These are phyloP conservation scores for Fragariocoptes setiger DNA, from an alignment of 1,140 invertebrate species.

Conservation along the genomic window DNA sequence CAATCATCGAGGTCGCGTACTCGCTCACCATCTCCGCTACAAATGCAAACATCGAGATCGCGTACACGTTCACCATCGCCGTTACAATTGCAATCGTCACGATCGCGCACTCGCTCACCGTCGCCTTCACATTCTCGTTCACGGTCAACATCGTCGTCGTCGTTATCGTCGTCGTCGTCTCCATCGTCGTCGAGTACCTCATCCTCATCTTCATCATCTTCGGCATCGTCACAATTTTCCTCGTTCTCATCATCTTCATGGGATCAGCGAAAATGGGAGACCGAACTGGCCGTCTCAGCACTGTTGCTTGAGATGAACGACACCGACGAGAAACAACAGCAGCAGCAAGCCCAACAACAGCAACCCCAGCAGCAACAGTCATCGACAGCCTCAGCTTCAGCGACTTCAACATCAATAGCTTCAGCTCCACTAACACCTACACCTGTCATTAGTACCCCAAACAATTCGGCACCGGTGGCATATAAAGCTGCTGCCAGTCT, in stretches of 20 bases:
- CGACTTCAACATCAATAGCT: not conserved
- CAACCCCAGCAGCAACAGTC: conserved; percentile 9
- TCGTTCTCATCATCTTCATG: conserved; percentile 1
- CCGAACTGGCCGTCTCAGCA: conserved; percentile 13
- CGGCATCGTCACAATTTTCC: not conserved
- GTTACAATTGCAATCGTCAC: not conserved
- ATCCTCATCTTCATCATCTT: not conserved
- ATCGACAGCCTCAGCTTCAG: conserved; percentile 10
- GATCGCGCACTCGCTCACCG: not conserved
- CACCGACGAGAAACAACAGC: too few relatives aligned
- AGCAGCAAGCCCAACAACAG: conserved; percentile 11
- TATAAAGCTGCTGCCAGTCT: not conserved
- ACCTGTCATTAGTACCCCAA: not conserved
- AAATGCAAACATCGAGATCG: not conserved
- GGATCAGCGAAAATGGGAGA: conserved; percentile 13
- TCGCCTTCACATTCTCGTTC: not conserved
- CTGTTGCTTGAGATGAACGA: conserved; percentile 14
- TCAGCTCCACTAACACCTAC: conserved; percentile 18
- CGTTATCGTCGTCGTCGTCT: not conserved
- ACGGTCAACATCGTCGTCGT: not conserved
- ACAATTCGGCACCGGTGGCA: not conserved
- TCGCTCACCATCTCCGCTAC: too few relatives aligned
- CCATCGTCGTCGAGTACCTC: not conserved
- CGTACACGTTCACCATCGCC: not conserved
- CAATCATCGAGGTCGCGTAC: not conserved